Base-by-base conservation (phyloP, 2,888 invertebrate genomes). In the Luperina nickerlii region DNA sequence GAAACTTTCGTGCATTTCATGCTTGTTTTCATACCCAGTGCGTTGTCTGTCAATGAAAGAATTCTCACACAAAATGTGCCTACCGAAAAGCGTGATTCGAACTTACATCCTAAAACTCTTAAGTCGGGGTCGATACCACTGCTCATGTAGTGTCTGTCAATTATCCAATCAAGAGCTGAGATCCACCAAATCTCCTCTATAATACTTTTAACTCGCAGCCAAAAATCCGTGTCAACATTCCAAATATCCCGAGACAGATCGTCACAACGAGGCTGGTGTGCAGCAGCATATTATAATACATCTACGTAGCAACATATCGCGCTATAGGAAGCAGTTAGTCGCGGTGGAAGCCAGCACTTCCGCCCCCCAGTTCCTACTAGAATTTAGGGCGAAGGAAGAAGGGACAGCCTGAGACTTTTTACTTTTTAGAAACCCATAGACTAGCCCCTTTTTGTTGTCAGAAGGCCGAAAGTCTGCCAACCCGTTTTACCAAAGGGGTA, bases 301-400 rank as follows among this genome's bases (percentile, higher is more conserved):
- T 62, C n/a, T 81, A 86, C 62, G 78, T 81, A 84, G 84, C 79
- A 78, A 83, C 84, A 82, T 87, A 54, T 67, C 86, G 78, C 74
- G 65, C 78, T 77, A 77, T 90, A 82, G 90, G 90, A 90, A 90
- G 85, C 78, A 74, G 76, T 90, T 88, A 90, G 79, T 81, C 69
- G 82, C 74, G 74, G 67, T 84, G 86, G 84, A 82, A 87, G 90
- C 73, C 87, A 74, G 71, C 45, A 70, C 85, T 89, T 89, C 89
- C 89, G 90, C 57, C 81, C 75, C 27, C 81, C 38, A 67, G 81
- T 88, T 88, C 82, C 86, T 81, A 79, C 57, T 69, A 76, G 60
- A 75, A 90, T 90, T 78, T 85, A 89, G 89, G 89, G 76, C 85
- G 76, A 86, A 90, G 90, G 89, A 81, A 77, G 76, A 86, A 90